Conservation (phyloP, 2,888 invertebrate species). For the Eledone cirrhosa region DNA sequence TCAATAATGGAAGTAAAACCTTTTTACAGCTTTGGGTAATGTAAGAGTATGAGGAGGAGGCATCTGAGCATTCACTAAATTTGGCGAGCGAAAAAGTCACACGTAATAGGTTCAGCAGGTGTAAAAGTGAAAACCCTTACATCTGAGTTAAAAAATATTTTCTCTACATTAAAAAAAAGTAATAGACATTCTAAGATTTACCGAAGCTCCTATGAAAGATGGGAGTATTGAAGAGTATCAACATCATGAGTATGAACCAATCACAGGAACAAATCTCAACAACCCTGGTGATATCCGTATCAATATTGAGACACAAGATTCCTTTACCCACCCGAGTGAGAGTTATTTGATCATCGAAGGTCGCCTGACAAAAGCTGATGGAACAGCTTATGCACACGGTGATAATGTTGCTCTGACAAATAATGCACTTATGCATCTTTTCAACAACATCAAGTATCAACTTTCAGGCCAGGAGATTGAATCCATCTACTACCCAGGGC, state of each 20-base stretch:
- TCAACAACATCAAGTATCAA: conserved; percentile 32
- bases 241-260: conserved; percentile 35
- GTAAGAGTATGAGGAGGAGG: no score
- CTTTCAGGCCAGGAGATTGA: conserved; percentile 34
- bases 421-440: conserved; percentile 33
- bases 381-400: conserved; percentile 31
- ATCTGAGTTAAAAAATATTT: no score
- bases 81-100: no score
- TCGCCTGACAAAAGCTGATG: conserved; percentile 32
- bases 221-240: conserved; percentile 35
- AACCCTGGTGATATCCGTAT: conserved; percentile 34
- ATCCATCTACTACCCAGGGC: conserved; percentile 31
- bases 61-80: no score
- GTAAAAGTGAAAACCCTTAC: no score
- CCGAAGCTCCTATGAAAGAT: conserved; percentile 32
- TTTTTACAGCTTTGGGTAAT: no score
- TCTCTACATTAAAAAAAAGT: conserved; percentile 24
- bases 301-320: conserved; percentile 34
- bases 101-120: no score
- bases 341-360: conserved; percentile 33
- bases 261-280: conserved; percentile 34
- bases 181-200: conserved; percentile 35
- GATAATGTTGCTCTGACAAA: conserved; percentile 29
- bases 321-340: conserved; percentile 34
- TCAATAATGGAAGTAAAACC: no score